A percentile compares a stretch with the other conserved stretches of the same genome.
Evolutionary conservation across 2,888 invertebrate genomes (phyloP).

Genomic region (Agrotis ipsilon): DNA sequence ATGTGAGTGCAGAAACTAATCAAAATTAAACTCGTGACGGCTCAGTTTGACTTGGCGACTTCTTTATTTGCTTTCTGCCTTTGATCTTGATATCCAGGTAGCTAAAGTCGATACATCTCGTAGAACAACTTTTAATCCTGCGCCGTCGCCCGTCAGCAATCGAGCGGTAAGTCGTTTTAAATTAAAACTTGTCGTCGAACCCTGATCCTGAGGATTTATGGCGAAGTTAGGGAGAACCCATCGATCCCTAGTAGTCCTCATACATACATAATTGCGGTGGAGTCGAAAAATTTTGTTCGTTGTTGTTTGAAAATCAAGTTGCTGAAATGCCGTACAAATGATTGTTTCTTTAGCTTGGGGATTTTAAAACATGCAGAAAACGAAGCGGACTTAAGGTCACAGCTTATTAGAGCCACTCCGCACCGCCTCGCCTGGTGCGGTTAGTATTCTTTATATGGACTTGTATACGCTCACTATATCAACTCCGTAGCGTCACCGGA

Average conservation of each 20-base stretch:
- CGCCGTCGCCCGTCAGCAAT: conserved; percentile 79
- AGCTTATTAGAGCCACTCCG: too few relatives aligned
- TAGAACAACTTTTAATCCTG: conserved; percentile 81
- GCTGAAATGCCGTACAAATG: background rate
- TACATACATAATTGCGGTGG: conserved; percentile 68
- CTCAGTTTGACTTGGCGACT: conserved; percentile 55
- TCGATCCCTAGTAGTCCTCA: conserved; percentile 65
- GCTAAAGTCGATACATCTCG: conserved; percentile 71
- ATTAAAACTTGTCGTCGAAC: conserved; percentile 82
- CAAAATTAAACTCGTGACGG: conserved; percentile 57
- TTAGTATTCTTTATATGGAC: too few relatives aligned
- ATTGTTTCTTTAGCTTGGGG: background rate
- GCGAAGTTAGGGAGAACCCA: conserved; percentile 66
- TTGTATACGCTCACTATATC: too few relatives aligned
- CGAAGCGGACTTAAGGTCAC: too few relatives aligned
- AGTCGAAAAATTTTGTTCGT: conserved; percentile 45
- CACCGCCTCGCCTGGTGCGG: too few relatives aligned
- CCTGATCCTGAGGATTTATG: conserved; percentile 75
- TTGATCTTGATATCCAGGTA: conserved; percentile 71
- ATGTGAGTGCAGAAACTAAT: conserved; percentile 55
- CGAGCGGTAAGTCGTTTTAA: conserved; percentile 85
- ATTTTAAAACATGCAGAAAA: background rate
- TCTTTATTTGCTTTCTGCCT: conserved; percentile 69
- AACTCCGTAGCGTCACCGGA: too few relatives aligned
- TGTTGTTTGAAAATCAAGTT: conserved; percentile 26